Conservation (phyloP, 2,113 vertebrate genomes). For the Ardeotis arabs region DNA sequence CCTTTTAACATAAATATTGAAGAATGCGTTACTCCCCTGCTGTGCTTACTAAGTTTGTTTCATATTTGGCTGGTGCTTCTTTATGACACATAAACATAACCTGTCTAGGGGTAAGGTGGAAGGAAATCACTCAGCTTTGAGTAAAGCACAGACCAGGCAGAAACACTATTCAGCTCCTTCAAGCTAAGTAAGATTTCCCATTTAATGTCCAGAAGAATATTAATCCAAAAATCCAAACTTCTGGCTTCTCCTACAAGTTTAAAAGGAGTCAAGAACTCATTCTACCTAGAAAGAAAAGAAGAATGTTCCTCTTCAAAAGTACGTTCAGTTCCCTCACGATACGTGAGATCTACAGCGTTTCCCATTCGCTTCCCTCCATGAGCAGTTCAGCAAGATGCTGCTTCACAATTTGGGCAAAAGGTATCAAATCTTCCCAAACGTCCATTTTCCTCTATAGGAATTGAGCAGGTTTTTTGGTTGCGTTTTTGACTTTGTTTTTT, state of each 20-base stretch:
- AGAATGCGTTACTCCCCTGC: not conserved
- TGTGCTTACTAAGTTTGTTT: not conserved
- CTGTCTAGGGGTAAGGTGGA: not conserved
- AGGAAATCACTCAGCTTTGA: not conserved
- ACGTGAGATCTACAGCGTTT: accelerated
- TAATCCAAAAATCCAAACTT: not conserved
- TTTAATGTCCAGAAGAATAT: not conserved
- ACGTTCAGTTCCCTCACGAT: not conserved
- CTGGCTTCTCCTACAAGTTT: not conserved
- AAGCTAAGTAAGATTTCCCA: not conserved
- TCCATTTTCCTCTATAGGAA: not conserved
- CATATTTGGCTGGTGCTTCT: not conserved
- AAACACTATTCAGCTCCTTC: not conserved
- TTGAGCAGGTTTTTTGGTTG: not conserved
- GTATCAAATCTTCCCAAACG: not conserved
- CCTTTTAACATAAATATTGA: not conserved
- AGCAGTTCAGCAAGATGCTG: not conserved
- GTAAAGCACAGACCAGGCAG: not conserved
- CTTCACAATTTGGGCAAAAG: not conserved
- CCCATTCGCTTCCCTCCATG: not conserved
- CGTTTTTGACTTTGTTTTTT: not conserved
- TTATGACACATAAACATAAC: not conserved
- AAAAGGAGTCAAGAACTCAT: not conserved
- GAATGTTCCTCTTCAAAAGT: not conserved
- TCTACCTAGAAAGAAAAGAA: not conserved